Evolutionary conservation across 2,888 invertebrate species (phyloP).

Genomic region (Fragum sueziense): DNA sequence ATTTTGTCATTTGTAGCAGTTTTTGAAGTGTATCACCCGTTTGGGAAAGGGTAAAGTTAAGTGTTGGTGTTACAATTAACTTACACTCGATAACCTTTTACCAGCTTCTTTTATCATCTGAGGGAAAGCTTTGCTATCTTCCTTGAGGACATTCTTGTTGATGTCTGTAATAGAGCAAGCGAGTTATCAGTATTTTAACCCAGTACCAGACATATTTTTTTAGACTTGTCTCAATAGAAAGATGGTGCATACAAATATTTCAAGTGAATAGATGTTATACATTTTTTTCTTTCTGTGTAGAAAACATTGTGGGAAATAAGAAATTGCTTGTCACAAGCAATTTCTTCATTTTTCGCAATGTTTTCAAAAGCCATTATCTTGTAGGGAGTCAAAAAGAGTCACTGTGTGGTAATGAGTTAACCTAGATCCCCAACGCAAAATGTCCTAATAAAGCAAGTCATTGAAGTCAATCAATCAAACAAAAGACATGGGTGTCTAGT

Average conservation of each 20-base stretch:
- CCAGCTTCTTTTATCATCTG: slow-evolving; percentile 69
- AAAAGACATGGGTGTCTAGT: background rate
- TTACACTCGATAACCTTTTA: slow-evolving; percentile 65
- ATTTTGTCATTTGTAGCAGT: no score
- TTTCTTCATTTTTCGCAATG: background rate
- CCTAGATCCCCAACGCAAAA: background rate
- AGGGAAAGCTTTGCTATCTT: slow-evolving; percentile 66
- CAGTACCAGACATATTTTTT: slow-evolving; percentile 61
- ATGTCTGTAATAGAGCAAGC: slow-evolving; percentile 74
- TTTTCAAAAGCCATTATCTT: background rate
- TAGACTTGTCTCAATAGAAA: slow-evolving; percentile 67
- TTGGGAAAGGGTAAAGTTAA: no score
- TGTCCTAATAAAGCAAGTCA: no score
- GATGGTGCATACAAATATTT: slow-evolving; percentile 75
- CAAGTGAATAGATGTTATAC: no score
- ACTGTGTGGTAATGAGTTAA: background rate
- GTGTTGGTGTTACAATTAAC: no score
- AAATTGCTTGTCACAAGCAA: background rate
- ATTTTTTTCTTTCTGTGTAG: slow-evolving; percentile 75
- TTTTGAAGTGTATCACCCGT: no score
- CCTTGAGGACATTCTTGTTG: slow-evolving; percentile 62
- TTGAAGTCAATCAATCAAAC: no score
- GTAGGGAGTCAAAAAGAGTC: background rate
- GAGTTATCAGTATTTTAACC: slow-evolving; percentile 74
- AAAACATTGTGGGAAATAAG: background rate